Base-by-base conservation (phyloP, 2,113 vertebrate genomes). In the Mirza zaza region DNA sequence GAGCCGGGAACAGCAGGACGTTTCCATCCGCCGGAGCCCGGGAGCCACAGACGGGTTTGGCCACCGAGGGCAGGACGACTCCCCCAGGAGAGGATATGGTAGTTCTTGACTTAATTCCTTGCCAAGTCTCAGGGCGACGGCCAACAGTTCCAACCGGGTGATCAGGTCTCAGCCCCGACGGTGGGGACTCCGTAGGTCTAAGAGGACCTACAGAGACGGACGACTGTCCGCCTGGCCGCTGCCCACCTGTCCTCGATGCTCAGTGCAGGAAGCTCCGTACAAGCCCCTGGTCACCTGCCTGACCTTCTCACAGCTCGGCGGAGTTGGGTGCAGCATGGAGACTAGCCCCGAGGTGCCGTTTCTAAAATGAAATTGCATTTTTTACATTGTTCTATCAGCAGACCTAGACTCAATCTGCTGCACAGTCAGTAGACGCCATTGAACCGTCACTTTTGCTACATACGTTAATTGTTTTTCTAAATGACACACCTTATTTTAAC, bases 31-130 rank as follows among this genome's bases (percentile, higher is more conserved):
- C 2, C 1, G 2, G 7, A 12, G 20, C 42, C 21, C 2, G 23
- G 81, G 32, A 5, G 42, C 29, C 20, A 6, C 8, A 27, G 25
- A 15, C 4, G 3, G 17, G 10, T 6, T 10, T 0, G 6, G 9
- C 25, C 20, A 11, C 12, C 1, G 1, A 0, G 2, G 3, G 32
- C 59, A 50, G 39, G 20, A 5, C 1, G 11, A 2, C 8, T 13
- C 0, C n/a, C 88, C 3, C 7, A 18, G 57, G 3, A 57, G 8
- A 42, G 18, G 12, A 3, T 13, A 36, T 2, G 13, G 14, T 20
- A 18, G 12, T 25, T 34, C 27, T 36, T 5, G 3, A 23, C 9
- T 42, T 23, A 11, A 15, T 32, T 50, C 61, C 67, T 67, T 13
- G 48, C 5, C 45, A 32, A 29, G 27, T 48, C 23, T 5, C 21